A percentile compares a stretch with the other conserved stretches of the same genome.
These are phyloP conservation scores for Pogonocherus hispidulus DNA, from an alignment of 2,888 invertebrate genomes.

Conservation along the genomic window DNA sequence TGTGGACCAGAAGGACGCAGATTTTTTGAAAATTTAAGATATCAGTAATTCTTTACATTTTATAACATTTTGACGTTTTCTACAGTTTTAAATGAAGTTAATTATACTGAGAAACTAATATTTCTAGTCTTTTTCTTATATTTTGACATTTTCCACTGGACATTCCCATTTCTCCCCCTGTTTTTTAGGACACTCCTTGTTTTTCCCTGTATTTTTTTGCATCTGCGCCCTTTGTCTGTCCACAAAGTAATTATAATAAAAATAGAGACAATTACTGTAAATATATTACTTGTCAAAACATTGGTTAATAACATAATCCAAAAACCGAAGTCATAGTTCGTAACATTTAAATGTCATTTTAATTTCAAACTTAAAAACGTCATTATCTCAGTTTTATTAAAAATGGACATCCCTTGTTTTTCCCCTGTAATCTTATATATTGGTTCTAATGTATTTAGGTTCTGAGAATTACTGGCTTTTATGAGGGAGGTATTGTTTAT, in stretches of 20 bases:
- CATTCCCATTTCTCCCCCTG: background rate
- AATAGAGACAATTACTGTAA: no score
- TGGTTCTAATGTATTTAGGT: no score
- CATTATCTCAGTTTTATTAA: background rate
- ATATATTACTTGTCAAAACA: no score
- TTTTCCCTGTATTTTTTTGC: background rate
- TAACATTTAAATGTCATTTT: background rate
- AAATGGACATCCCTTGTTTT: background rate
- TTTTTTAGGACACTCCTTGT: no score
- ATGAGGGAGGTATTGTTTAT: no score
- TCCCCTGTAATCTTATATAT: background rate
- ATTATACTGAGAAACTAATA: background rate
- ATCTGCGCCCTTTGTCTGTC: background rate
- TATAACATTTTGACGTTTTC: background rate
- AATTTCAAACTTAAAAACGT: constrained; percentile 8
- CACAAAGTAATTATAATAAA: background rate
- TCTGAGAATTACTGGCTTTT: no score
- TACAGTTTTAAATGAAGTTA: no score
- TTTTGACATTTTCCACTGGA: background rate
- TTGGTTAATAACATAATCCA: no score
- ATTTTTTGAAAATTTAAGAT: background rate
- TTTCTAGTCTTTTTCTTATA: background rate
- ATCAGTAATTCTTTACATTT: background rate
- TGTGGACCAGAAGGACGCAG: no score
- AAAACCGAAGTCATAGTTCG: no score